Evolutionary conservation across 1,140 invertebrate species (phyloP), one percentile per base, ranked within the genome.

Genomic region (Pteromalus puparum): DNA sequence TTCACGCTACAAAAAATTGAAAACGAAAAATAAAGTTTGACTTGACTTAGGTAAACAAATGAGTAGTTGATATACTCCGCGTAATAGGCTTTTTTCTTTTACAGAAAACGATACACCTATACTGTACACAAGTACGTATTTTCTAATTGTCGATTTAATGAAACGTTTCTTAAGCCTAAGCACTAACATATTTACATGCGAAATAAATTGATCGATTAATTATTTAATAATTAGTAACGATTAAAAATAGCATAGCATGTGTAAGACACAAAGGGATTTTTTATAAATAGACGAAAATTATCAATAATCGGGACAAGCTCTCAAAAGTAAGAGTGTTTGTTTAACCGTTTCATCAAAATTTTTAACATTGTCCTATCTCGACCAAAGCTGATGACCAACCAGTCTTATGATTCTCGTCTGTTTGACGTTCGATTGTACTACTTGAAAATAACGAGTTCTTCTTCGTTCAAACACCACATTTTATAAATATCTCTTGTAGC

Each of bases 311-410:
- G 83, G 87, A 85, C 86, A 88, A 87, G 86, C 86, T 89, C 87
- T 89, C 87, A 88, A 89, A 87, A 87, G 88, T 87, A 88, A 89
- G 86, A 87, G 87, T 87, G 65, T 87, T 70, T 83, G 7, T 77
- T 73, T 34, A 28, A 30, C 24, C 26, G 53, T 73, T 7, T n/a
- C 4, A 79, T 65, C 34, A 4, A 38, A n/a, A 15, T 67, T 48
- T 26, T 80, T 3, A 80, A 67, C 67, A 65, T 34, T 77, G 12
- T 79, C 24, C 18, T 84, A 7, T 46, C 48, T 61, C 46, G 21
- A 79, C 79, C 28, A 42, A 78, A 79, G 61, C 77, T 53, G 24
- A 78, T 46, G 48, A 70, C 65, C 81, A 81, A 70, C 67, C 70
- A 80, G 79, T 88, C 81, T 84, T 82, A 67, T 86, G 26, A 81